Percentiles rank a stretch among this genome's conserved stretches.
These are phyloP conservation scores for Pseudochromis fuscus DNA, from an alignment of 2,797 vertebrate genomes.

Conservation along the genomic window DNA sequence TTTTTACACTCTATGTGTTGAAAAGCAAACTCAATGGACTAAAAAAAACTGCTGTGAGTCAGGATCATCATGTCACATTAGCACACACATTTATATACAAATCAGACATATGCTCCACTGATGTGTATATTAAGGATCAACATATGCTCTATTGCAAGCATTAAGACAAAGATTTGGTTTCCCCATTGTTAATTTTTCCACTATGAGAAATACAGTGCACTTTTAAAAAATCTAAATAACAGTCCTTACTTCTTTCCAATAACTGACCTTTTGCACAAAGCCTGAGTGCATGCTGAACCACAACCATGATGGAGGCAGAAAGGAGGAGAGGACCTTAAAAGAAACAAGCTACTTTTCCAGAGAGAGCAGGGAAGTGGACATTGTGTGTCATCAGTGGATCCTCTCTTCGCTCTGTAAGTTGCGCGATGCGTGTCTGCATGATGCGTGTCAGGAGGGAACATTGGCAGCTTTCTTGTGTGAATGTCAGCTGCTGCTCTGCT, in stretches of 20 bases:
- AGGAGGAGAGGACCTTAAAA: background rate
- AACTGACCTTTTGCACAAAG: background rate
- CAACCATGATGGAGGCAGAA: background rate
- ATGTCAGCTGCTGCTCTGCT: constrained; percentile 69
- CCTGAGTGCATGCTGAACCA: background rate
- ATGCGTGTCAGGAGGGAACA: constrained; percentile 58
- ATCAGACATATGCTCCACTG: background rate
- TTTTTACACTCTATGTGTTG: background rate
- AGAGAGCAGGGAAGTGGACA: constrained; percentile 27
- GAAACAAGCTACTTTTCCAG: constrained; percentile 16
- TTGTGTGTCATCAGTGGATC: constrained; percentile 40
- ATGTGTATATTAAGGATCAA: constrained; percentile 7
- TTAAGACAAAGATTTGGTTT: too few relatives aligned
- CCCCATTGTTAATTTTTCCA: too few relatives aligned
- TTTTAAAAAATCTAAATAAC: constrained; percentile 8
- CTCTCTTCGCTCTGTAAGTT: constrained; percentile 41
- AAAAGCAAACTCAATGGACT: background rate
- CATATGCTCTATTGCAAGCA: too few relatives aligned
- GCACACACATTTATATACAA: background rate
- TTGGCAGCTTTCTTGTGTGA: constrained; percentile 67
- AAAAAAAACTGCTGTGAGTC: constrained; percentile 1
- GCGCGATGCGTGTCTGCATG: constrained; percentile 44
- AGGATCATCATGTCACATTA: constrained; percentile 12
- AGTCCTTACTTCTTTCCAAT: background rate
- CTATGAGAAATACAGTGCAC: background rate